phyloP scores from a whole-genome alignment of 1,140 invertebrate species.

The Pogonomyrmex californicus region DNA sequence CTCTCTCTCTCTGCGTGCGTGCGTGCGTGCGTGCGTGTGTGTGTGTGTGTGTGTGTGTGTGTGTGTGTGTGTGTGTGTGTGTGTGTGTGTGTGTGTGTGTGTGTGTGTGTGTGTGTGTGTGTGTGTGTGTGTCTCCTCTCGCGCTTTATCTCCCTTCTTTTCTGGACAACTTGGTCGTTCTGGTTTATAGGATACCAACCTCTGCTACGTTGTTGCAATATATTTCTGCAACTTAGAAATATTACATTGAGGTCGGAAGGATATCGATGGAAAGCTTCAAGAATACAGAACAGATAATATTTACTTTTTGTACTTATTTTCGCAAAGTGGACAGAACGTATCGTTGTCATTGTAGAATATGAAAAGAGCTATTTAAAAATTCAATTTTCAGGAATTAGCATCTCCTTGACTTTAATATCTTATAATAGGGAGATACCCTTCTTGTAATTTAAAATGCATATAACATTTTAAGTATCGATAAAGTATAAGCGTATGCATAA shows the following conservation, averaged over 20 bases:
- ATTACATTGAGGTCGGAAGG: slow-evolving; percentile 60
- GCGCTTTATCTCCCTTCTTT: neutral
- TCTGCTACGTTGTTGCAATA: slow-evolving; percentile 69
- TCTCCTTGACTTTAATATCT: neutral
- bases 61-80: neutral
- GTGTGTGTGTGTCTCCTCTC: slow-evolving; percentile 3
- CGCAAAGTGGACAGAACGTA: neutral
- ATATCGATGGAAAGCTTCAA: slow-evolving; percentile 50
- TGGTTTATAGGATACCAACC: slow-evolving; percentile 68
- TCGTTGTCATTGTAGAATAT: neutral
- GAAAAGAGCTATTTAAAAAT: neutral
- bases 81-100: neutral
- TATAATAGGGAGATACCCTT: neutral
- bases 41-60: neutral
- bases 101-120: neutral
- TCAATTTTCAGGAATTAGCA: slow-evolving; percentile 34
- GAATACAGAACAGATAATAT: slow-evolving; percentile 63
- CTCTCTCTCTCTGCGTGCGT: neutral
- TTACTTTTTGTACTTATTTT: slow-evolving; percentile 45
- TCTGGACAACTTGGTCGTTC: slow-evolving; percentile 5
- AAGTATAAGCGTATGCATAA: neutral
- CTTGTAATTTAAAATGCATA: neutral
- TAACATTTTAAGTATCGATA: neutral
- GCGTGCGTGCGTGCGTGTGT: too few species aligned
- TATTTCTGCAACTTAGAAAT: slow-evolving; percentile 75